Percentiles rank a stretch among this genome's conserved stretches.
phyloP scores from a whole-genome alignment of 2,113 vertebrate species.

The Paramisgurnus dabryanus region DNA sequence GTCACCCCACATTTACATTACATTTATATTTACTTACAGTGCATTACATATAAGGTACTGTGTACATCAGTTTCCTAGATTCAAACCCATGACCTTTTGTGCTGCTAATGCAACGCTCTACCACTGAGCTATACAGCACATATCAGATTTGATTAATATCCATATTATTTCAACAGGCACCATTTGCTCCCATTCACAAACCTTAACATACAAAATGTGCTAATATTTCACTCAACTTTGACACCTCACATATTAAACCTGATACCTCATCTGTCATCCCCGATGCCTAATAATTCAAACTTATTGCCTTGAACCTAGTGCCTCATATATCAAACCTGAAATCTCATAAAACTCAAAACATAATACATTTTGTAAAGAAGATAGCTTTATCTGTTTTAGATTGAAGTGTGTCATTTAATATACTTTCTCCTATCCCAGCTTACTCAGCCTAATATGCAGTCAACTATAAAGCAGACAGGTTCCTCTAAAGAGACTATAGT shows the following conservation, averaged over 20 bases:
- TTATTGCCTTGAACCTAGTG: neutral
- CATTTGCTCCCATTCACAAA: constrained; percentile 18
- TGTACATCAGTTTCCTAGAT: too few species aligned
- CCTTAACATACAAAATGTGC: neutral
- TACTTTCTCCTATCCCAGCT: too few species aligned
- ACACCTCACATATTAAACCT: constrained; percentile 4
- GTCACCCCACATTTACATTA: too few species aligned
- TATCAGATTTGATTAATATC: neutral
- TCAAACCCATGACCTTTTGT: too few species aligned
- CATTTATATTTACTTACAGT: too few species aligned
- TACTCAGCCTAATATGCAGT: too few species aligned
- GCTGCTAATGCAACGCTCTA: too few species aligned
- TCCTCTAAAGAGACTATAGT: too few species aligned
- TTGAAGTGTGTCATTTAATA: too few species aligned
- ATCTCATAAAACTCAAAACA: neutral
- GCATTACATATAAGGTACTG: too few species aligned
- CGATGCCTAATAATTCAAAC: neutral
- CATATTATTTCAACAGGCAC: constrained; percentile 34
- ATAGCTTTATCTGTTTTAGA: neutral
- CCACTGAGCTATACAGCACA: neutral
- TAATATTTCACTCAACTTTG: neutral
- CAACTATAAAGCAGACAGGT: too few species aligned
- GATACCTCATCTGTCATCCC: neutral
- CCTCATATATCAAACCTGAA: constrained; percentile 19
- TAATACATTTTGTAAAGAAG: neutral